Conservation (phyloP, 2,888 invertebrate species). For the Dermolepida albohirtum region DNA sequence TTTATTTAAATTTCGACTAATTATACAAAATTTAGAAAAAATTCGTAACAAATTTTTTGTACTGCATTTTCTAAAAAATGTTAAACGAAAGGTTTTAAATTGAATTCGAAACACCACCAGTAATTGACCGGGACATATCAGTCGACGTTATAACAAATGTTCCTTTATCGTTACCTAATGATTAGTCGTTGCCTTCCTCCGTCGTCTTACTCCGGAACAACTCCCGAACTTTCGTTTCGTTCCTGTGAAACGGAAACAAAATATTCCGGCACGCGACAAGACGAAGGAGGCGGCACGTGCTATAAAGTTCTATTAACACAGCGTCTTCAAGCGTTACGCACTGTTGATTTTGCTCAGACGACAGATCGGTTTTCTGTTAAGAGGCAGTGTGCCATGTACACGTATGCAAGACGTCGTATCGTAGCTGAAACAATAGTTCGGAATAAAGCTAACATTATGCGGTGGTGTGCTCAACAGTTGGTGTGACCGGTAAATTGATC, state of each 20-base stretch:
- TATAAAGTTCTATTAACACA: constrained; percentile 21
- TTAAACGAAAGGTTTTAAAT: too few relatives aligned
- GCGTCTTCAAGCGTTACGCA: constrained; percentile 44
- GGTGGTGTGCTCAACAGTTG: constrained; percentile 55
- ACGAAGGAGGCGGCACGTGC: constrained; percentile 44
- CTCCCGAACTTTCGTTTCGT: constrained; percentile 5
- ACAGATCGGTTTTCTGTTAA: constrained; percentile 59
- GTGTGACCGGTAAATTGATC: constrained; percentile 54
- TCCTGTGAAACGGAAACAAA: constrained; percentile 26
- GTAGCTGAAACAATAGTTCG: not conserved
- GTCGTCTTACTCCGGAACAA: constrained; percentile 31
- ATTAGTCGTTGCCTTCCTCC: not conserved
- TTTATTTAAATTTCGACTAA: too few relatives aligned
- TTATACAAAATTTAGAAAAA: too few relatives aligned
- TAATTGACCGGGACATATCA: too few relatives aligned
- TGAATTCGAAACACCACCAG: too few relatives aligned
- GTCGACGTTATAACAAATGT: too few relatives aligned
- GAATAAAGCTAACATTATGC: not conserved
- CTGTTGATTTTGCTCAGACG: constrained; percentile 51
- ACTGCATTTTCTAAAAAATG: too few relatives aligned
- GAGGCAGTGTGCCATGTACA: constrained; percentile 19
- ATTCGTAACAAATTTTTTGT: too few relatives aligned
- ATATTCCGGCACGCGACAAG: constrained; percentile 46
- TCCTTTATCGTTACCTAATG: too few relatives aligned
- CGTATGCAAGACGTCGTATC: constrained; percentile 13